Evolutionary conservation across 2,797 vertebrate genomes (phyloP).

Genomic region (Pangasius mekongensis): DNA sequence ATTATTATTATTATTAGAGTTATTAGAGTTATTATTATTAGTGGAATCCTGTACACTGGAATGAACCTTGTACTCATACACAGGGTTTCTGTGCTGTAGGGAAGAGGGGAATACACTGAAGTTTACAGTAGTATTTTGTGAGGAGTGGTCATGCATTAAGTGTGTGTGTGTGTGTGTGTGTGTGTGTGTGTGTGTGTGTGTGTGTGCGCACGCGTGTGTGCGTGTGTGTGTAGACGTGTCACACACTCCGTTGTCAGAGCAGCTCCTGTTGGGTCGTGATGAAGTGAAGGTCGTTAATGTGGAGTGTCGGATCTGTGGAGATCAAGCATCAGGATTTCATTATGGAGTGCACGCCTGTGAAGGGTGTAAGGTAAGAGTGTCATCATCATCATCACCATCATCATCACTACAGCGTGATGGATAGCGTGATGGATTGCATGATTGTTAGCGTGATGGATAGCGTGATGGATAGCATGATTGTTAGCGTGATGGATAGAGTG

Average conservation of each 20-base stretch:
- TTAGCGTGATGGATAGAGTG: not conserved
- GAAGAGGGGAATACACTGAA: not conserved
- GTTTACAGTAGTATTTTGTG: too few species aligned
- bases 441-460: not conserved
- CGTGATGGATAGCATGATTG: not conserved
- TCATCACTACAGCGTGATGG: not conserved
- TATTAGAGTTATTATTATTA: too few species aligned
- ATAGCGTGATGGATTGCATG: too few species aligned
- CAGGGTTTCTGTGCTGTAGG: too few species aligned
- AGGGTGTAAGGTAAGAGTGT: conserved; percentile 81
- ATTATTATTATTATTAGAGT: too few species aligned
- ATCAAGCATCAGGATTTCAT: conserved; percentile 83
- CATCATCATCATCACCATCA: not conserved
- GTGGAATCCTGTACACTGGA: too few species aligned
- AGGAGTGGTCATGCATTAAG: too few species aligned
- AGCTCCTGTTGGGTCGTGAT: conserved; percentile 77
- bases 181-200: not conserved
- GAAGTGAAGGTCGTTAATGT: conserved; percentile 75
- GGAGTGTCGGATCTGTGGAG: conserved; percentile 85
- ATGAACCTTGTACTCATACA: too few species aligned
- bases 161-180: conserved; percentile 29
- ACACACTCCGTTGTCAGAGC: conserved; percentile 76
- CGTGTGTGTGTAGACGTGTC: conserved; percentile 69
- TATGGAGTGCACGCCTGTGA: conserved; percentile 73
- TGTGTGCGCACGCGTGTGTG: conserved; percentile 67